A percentile compares a stretch with the other conserved stretches of the same genome.
Evolutionary conservation across 2,888 invertebrate species (phyloP).

Genomic region (Agrotis ipsilon): DNA sequence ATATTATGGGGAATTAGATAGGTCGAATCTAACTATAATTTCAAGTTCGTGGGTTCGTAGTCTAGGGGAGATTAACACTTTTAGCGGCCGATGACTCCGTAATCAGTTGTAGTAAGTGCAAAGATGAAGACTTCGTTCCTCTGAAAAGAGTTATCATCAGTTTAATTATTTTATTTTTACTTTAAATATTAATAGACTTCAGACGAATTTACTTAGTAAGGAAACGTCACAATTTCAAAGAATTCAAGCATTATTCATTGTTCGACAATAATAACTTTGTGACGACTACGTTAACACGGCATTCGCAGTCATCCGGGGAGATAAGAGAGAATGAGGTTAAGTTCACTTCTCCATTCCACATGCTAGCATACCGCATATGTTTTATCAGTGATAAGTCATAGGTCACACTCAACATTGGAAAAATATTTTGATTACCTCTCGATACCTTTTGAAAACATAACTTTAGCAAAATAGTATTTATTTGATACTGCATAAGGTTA

Average conservation of each 20-base stretch:
- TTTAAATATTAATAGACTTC: neutral
- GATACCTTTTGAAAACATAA: neutral
- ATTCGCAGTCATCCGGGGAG: constrained; percentile 61
- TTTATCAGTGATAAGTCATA: constrained; percentile 59
- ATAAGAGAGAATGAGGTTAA: constrained; percentile 70
- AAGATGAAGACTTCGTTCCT: neutral
- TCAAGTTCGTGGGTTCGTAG: neutral
- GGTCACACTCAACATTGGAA: constrained; percentile 39
- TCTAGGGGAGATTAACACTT: neutral
- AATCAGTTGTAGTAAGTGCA: neutral
- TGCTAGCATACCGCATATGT: constrained; percentile 36
- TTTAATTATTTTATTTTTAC: neutral
- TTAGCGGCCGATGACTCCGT: neutral
- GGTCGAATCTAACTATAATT: neutral
- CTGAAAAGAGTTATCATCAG: neutral
- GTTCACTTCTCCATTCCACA: constrained; percentile 64
- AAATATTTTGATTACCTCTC: constrained; percentile 16
- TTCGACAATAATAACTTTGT: constrained; percentile 37
- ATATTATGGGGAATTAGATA: neutral
- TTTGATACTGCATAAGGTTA: neutral
- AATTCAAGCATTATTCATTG: constrained; percentile 36
- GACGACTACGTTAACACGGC: constrained; percentile 40
- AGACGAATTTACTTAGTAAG: neutral
- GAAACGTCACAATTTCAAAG: constrained; percentile 6
- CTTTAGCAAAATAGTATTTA: neutral